Conservation (phyloP, 2,113 vertebrate genomes). For the Lepus timidus region DNA sequence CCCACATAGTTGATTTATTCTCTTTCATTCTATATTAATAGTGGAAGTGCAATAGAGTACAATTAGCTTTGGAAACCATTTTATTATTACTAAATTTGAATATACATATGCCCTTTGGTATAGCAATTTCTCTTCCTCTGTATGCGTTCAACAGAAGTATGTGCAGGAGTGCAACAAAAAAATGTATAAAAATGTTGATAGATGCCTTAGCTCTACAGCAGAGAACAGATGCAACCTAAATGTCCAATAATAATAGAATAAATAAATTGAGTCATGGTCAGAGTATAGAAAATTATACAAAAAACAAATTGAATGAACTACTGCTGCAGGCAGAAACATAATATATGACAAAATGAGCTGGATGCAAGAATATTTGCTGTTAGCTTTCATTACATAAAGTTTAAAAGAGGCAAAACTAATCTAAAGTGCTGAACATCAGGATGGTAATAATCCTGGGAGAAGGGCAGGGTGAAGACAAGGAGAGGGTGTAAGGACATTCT, state of each 20-base stretch:
- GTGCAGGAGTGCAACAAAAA: neutral
- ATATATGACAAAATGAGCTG: neutral
- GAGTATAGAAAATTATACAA: neutral
- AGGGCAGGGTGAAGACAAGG: neutral
- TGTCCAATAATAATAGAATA: neutral
- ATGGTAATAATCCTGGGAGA: neutral
- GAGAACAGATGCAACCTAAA: neutral
- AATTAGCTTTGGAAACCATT: neutral
- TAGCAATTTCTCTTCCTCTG: neutral
- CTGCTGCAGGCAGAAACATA: neutral
- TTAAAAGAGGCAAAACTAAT: neutral
- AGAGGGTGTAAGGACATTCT: neutral
- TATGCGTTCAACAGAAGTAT: neutral
- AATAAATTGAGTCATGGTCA: neutral
- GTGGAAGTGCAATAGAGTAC: neutral
- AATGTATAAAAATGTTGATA: neutral
- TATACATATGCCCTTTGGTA: neutral
- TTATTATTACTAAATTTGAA: slow-evolving; percentile 48
- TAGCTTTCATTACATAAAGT: neutral
- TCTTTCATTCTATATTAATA: neutral
- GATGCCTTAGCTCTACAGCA: neutral
- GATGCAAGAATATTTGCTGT: neutral
- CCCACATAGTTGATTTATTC: neutral
- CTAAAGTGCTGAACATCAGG: neutral
- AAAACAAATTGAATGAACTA: slow-evolving; percentile 6